These are phyloP conservation scores for Larimichthys crocea DNA, from an alignment of 2,113 vertebrate genomes.

Conservation along the genomic window DNA sequence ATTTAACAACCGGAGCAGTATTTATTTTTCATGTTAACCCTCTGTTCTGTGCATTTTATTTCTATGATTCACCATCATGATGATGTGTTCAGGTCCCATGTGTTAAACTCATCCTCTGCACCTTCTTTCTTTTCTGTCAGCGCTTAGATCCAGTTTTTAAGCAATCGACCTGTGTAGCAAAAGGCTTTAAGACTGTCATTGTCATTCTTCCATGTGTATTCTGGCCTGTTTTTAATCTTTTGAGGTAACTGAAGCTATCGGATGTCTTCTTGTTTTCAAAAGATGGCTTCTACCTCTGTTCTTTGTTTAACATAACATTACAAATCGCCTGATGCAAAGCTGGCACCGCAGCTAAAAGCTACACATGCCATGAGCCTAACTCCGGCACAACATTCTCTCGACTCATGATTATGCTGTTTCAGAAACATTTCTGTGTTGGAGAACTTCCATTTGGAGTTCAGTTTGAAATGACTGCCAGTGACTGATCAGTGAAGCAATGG, in stretches of 20 bases:
- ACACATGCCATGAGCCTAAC: constrained; percentile 45
- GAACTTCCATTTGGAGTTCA: constrained; percentile 48
- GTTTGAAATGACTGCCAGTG: constrained; percentile 58
- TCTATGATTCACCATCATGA: constrained; percentile 24
- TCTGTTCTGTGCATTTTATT: constrained; percentile 53
- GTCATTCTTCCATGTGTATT: constrained; percentile 23
- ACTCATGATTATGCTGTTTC: constrained; percentile 31
- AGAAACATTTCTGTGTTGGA: constrained; percentile 35
- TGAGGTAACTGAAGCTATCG: constrained; percentile 33
- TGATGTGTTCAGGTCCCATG: constrained; percentile 40
- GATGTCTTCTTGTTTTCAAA: constrained; percentile 52
- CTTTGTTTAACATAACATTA: constrained; percentile 46
- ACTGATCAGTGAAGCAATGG: constrained; percentile 59
- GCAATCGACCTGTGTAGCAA: constrained; percentile 25
- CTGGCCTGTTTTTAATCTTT: constrained; percentile 30
- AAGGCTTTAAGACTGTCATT: constrained; percentile 41
- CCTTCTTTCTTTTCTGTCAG: constrained; percentile 19
- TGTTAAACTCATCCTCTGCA: constrained; percentile 49
- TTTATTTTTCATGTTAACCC: constrained; percentile 32
- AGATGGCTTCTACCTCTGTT: constrained; percentile 66
- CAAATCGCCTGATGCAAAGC: constrained; percentile 50
- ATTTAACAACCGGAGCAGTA: constrained; percentile 55
- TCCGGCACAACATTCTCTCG: constrained; percentile 34
- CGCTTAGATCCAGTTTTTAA: constrained; percentile 29
- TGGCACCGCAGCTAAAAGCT: constrained; percentile 29